Evolutionary conservation across 2,113 vertebrate species (phyloP).

Genomic region (Ophiodon elongatus): DNA sequence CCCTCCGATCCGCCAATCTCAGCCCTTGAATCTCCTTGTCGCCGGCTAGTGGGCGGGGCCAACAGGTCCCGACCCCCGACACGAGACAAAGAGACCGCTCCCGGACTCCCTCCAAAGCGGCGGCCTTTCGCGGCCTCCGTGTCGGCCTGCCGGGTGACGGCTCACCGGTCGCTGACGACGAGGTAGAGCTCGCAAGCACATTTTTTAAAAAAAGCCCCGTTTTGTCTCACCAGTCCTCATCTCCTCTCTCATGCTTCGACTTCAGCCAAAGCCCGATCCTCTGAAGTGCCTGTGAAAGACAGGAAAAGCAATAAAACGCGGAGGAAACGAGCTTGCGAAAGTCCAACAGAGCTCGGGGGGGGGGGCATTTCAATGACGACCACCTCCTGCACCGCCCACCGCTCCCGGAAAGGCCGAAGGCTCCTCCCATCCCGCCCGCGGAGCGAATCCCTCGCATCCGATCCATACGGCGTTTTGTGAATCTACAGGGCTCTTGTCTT

Average conservation of each 20-base stretch:
- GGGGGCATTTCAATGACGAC: slow-evolving; percentile 24
- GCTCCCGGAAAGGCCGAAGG: neutral
- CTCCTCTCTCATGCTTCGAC: slow-evolving; percentile 43
- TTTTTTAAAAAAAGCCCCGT: slow-evolving; percentile 5
- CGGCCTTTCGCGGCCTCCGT: slow-evolving; percentile 63
- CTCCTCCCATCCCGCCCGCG: slow-evolving; percentile 19
- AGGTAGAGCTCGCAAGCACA: slow-evolving; percentile 69
- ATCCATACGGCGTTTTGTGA: slow-evolving; percentile 39
- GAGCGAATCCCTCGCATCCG: slow-evolving; percentile 23
- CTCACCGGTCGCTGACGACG: slow-evolving; percentile 33
- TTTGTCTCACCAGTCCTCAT: neutral
- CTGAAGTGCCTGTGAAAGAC: slow-evolving; percentile 79
- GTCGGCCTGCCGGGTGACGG: slow-evolving; percentile 48
- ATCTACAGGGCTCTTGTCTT: slow-evolving; percentile 72
- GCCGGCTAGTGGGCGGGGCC: slow-evolving; percentile 32
- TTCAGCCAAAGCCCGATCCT: slow-evolving; percentile 77
- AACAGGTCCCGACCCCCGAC: slow-evolving; percentile 44
- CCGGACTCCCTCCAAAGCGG: slow-evolving; percentile 59
- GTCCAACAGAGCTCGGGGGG: slow-evolving; percentile 18
- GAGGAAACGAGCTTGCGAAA: slow-evolving; percentile 36
- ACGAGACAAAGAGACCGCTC: slow-evolving; percentile 40
- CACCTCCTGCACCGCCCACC: neutral
- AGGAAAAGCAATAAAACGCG: slow-evolving; percentile 75
- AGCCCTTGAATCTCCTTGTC: slow-evolving; percentile 36
- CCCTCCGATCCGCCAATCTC: neutral